Evolutionary conservation across 2,888 invertebrate species (phyloP), one percentile per base, ranked within the genome.

Genomic region (Agrochola lota): DNA sequence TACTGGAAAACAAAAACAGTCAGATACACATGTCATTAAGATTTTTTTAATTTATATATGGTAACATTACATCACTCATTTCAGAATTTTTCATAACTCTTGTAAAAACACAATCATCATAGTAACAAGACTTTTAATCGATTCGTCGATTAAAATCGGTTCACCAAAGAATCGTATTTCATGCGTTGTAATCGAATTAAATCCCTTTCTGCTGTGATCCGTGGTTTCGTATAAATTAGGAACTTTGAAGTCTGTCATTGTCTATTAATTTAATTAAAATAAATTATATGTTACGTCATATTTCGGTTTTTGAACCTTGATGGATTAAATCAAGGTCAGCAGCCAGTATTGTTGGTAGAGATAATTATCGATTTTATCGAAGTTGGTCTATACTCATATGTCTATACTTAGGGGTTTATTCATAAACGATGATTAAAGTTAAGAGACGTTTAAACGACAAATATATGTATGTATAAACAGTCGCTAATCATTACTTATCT

Each of bases 101-200:
- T n/a, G n/a, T 17, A 12, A 26, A n/a, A 69, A 74, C 62, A 23
- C 66, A 71, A 74, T 70, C 49, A 77, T 49, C 55, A 43, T 15
- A 35, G 15, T 59, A 66, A 77, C 46, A 43, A 75, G 35, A 55
- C 17, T 23, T 76, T 59, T 57, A 78, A 76, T 72, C 71, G 59
- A 69, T 81, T 74, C 35, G 30, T 49, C 43, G 30, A 81, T 72
- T 72, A 46, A 49, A 77, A 66, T 77, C 57, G 40, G 43, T 68
- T 57, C 49, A 74, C 77, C 76, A 74, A 74, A 78, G 67, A 15
- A 49, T 59, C 59, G 55, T 55, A 67, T 68, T 83, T 77, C 15
- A 11, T 69, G 11, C 26, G n/a, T n/a, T 40, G 7, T 80, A 52
- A 81, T 76, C 49, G 49, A 62, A 69, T 78, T 62, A 75, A 62